Evolutionary conservation across 2,797 vertebrate genomes (phyloP).

Genomic region (Thalassophryne amazonica): DNA sequence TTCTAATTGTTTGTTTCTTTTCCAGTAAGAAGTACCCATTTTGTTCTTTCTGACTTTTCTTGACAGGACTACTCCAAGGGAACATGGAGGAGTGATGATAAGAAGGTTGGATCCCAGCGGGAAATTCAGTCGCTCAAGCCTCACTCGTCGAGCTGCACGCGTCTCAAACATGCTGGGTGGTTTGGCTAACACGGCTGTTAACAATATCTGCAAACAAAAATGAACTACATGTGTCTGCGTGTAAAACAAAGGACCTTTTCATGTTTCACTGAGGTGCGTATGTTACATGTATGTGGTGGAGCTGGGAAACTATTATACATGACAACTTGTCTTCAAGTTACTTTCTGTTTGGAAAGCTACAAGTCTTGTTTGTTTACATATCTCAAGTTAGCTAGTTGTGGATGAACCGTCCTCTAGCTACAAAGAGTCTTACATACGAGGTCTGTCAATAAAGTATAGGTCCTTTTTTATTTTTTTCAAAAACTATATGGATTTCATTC

Average conservation of each 20-base stretch:
- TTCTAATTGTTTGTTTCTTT: background rate
- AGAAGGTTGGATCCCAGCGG: conserved; percentile 66
- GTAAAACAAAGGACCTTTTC: conserved; percentile 32
- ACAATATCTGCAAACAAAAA: conserved; percentile 62
- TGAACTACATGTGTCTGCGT: conserved; percentile 36
- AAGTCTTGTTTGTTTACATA: conserved; percentile 45
- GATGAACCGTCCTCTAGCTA: conserved; percentile 37
- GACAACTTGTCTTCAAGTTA: conserved; percentile 16
- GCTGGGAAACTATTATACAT: conserved; percentile 24
- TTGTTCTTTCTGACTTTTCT: background rate
- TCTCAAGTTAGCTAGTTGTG: conserved; percentile 40
- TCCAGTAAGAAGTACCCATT: background rate
- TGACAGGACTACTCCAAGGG: conserved; percentile 46
- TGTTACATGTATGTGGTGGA: conserved; percentile 34
- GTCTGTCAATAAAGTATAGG: no score
- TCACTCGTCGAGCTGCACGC: conserved; percentile 56
- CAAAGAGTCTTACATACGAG: no score
- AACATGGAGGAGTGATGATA: conserved; percentile 48
- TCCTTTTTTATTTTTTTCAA: no score
- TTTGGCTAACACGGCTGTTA: conserved; percentile 68
- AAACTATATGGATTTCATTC: no score
- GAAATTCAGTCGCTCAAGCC: conserved; percentile 68
- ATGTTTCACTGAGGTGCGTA: conserved; percentile 24
- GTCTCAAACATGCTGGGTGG: conserved; percentile 63
- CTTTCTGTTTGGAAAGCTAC: conserved; percentile 18